Evolutionary conservation across 1,140 invertebrate species (phyloP).

Genomic region (Pseudachorutes palmiensis): DNA sequence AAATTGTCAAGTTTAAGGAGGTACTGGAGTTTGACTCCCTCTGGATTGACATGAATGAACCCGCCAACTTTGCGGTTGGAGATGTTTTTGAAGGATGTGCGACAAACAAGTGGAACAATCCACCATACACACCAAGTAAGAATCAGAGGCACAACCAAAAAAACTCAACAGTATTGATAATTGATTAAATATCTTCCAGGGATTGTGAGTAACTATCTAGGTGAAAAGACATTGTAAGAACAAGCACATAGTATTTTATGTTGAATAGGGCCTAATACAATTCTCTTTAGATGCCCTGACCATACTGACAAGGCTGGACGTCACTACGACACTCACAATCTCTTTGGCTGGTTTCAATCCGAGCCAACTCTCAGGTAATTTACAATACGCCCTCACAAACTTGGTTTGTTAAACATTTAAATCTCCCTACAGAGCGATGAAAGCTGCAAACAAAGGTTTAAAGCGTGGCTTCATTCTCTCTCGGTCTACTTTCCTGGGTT

Average conservation of each 20-base stretch:
- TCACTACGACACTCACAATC: conserved; percentile 44
- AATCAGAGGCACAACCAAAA: background rate
- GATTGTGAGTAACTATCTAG: background rate
- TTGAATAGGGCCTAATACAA: background rate
- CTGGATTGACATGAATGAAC: conserved; percentile 45
- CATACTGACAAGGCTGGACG: conserved; percentile 32
- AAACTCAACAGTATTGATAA: background rate
- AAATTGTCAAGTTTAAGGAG: conserved; percentile 22
- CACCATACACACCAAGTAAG: conserved; percentile 21
- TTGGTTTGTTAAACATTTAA: no score
- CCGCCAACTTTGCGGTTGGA: conserved; percentile 44
- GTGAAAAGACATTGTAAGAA: background rate
- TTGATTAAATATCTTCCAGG: background rate
- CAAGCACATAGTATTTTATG: no score
- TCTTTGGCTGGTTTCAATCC: conserved; percentile 46
- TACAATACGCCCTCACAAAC: background rate
- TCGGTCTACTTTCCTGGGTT: conserved; percentile 50
- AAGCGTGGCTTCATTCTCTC: conserved; percentile 45
- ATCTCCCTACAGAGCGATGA: background rate
- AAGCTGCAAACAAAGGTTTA: background rate
- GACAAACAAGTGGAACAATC: conserved; percentile 36
- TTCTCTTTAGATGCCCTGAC: conserved; percentile 37
- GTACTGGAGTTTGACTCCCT: conserved; percentile 19
- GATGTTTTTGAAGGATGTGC: conserved; percentile 36
- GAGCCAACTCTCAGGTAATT: conserved; percentile 45